Base-by-base conservation (phyloP, 2,797 vertebrate genomes). In the Novumbra hubbsi region DNA sequence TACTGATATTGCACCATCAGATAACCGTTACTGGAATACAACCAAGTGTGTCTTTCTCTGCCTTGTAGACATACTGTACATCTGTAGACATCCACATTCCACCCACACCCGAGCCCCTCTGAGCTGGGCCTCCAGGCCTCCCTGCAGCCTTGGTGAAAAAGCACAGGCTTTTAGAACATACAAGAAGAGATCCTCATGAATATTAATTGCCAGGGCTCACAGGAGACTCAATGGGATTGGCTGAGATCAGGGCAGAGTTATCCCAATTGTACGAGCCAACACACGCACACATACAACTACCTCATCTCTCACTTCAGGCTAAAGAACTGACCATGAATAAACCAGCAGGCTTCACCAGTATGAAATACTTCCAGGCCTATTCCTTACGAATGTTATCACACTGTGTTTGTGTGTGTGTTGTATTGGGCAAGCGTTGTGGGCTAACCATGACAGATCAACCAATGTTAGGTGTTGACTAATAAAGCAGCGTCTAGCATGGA, bases 201-300 rank as follows among this genome's bases (percentile, higher is more conserved):
- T 89, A 91, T 88, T 87, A 79, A 90, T 70, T 74, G 12, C 3
- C 30, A 21, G 11, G 75, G 74, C 12, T 76, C n/a, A 78, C 78
- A 38, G 72, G 77, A 86, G 81, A 87, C 14, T 75, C 77, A 70
- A 30, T 78, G 74, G 76, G 88, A 87, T 84, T 85, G 1, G 80
- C 86, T 87, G 84, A 88, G 84, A 85, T 90, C 87, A 88, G 87
- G 80, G 3, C 69, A 0, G 78, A 88, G 86, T 88, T 88, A 86
- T 81, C 84, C 85, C 87, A 68, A 68, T 80, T 73, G 87, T 84
- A 86, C 73, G 34, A 78, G 81, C 86, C 19, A 30, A 68, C 38
- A 16, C 5, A 14, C 66, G 12, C 38, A 24, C 14, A 11, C 32
- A 41, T 19, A 67, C 68, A 32, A 32, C 5, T 32, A 32, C 5